Base-by-base conservation (phyloP, 2,797 vertebrate genomes). In the Hozukius guyotensis region DNA sequence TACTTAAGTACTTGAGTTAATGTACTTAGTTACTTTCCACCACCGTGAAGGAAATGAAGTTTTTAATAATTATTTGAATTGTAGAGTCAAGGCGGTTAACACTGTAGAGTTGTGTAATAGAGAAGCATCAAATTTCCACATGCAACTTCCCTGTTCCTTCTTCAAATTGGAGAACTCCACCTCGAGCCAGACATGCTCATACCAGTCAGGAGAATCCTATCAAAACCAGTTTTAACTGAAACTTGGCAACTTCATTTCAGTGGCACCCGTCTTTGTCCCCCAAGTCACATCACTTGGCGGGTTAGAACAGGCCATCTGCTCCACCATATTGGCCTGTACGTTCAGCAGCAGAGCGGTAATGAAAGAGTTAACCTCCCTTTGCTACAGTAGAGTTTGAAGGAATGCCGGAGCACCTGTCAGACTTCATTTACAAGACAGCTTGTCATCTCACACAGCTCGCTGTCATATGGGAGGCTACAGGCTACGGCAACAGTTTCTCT, bases 391-490 rank as follows among this genome's bases (percentile, higher is more conserved):
- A 52, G 53, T 55, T 36, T 63, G 65, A 67, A 83, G 60, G 87
- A 92, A 92, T 88, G 85, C n/a, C 14, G 63, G 22, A 31, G 24
- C 64, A 83, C 86, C 16, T 38, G 91, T 90, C 85, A 61, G 72
- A 83, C 86, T 42, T 70, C 71, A 20, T 88, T 83, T 70, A 69
- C 52, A 12, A 75, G 70, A 76, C 6, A 0, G 13, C 61, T 73
- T 64, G 61, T 62, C 68, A 69, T 81, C 68, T 53, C 20, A 31
- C 46, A 13, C 13, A 1, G 31, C 36, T 81, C 60, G 4, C 59
- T 68, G 67, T 86, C 20, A 55, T 49, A 68, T 8, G 56, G 20
- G 32, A 59, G 52, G 31, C 67, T 42, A 57, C 29, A 18, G 34
- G 73, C 75, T 60, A 49, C 8, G 46, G 62, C 76, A 64, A 77